Evolutionary conservation across 2,797 vertebrate genomes (phyloP).

Genomic region (Sebastes baramenuke): DNA sequence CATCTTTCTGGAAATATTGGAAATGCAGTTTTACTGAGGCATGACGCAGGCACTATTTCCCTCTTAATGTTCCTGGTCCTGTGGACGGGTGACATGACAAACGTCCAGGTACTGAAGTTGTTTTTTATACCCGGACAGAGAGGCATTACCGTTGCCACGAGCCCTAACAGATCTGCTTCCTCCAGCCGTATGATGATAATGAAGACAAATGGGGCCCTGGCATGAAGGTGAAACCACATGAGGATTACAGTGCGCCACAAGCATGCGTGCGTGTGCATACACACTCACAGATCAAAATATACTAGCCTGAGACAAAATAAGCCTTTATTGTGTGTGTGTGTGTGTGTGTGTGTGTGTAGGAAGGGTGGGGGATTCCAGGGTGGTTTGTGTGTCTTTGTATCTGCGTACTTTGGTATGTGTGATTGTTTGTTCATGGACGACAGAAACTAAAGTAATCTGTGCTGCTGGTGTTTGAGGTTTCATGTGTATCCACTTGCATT

Average conservation of each 20-base stretch:
- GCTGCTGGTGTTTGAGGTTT: conserved; percentile 5
- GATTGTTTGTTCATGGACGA: conserved; percentile 30
- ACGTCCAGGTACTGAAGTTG: conserved; percentile 54
- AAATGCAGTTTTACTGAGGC: conserved; percentile 42
- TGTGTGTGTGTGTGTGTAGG: conserved; percentile 26
- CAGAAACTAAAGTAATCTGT: conserved; percentile 9
- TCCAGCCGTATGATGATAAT: conserved; percentile 70
- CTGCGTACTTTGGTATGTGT: conserved; percentile 11
- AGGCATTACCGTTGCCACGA: conserved; percentile 57
- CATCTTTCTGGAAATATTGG: conserved; percentile 22
- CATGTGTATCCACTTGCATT: neutral
- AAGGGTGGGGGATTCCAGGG: conserved; percentile 19
- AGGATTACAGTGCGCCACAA: conserved; percentile 56
- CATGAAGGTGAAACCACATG: conserved; percentile 67
- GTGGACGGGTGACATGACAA: conserved; percentile 60
- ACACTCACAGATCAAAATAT: conserved; percentile 16
- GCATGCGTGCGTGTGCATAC: conserved; percentile 17
- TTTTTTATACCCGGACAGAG: conserved; percentile 62
- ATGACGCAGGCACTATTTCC: conserved; percentile 15
- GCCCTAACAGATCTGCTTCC: conserved; percentile 69
- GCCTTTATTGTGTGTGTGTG: conserved; percentile 31
- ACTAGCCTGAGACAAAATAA: conserved; percentile 29
- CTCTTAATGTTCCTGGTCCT: conserved; percentile 26
- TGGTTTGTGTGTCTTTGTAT: conserved; percentile 25
- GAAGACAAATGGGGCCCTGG: conserved; percentile 73